Base-by-base conservation (phyloP, 1,140 invertebrate genomes). In the Heliothis subflexa region DNA sequence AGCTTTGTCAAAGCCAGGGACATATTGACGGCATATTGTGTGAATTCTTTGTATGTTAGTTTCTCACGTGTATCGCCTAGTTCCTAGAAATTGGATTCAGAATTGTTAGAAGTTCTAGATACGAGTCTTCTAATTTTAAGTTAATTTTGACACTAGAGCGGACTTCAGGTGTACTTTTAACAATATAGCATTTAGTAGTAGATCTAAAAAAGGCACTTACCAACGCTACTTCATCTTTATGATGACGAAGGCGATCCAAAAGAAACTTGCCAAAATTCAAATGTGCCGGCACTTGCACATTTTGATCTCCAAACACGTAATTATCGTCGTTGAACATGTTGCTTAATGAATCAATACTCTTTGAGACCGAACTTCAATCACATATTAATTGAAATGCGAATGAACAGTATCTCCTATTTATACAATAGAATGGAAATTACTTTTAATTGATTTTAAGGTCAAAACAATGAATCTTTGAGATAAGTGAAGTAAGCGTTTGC, bases 211-310 rank as follows among this genome's bases (percentile, higher is more conserved):
- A 25, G 25, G 3, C n/a, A 86, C 87, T 86, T 86, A 91, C 90
- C 79, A 91, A 47, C 21, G 87, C 88, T 12, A 90, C 76, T 80
- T 85, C 80, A 59, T 86, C 59, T 11, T 83, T 81, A 49, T 45
- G 80, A 28, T 73, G 74, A 12, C 79, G 64, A 21, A 91, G 54
- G 13, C 47, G 45, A 47, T 90, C 84, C 13, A 89, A 78, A 12
- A 91, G 84, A 72, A 81, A 88, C 86, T 90, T 90, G n/a, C 89
- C 90, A 71, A 90, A 90, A 86, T 90, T 89, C 66, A 90, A 81
- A 80, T 91, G 89, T 9, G 83, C 89, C 0, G 90, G 90, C 25
- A 91, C 81, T 79, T 84, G 52, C 33, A 88, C 79, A 79, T 86
- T 83, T 85, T 88, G 76, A 66, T 88, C 82, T 45, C 90, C 86